phyloP scores from a whole-genome alignment of 1,140 invertebrate species.

The Dinothrombium tinctorium region DNA sequence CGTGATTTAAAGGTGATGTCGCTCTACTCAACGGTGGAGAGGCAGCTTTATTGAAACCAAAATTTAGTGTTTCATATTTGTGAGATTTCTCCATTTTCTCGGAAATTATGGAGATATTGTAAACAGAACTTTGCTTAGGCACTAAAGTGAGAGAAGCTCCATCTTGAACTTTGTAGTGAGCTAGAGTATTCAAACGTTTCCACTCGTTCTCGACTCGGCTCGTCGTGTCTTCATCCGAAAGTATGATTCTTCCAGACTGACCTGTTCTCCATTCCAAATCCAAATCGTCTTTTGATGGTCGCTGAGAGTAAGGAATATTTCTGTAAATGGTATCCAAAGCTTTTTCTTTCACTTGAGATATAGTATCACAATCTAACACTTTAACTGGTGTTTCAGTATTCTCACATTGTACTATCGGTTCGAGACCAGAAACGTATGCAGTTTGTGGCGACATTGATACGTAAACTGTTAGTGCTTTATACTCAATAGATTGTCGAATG shows the following conservation, averaged over 20 bases:
- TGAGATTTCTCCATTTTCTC: constrained; percentile 37
- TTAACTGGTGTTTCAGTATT: constrained; percentile 40
- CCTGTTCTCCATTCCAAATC: constrained; percentile 91
- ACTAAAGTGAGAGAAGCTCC: constrained; percentile 78
- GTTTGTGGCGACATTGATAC: constrained; percentile 31
- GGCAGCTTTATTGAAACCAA: constrained; percentile 19
- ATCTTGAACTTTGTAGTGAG: constrained; percentile 89
- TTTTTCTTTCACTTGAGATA: constrained; percentile 97
- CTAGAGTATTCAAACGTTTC: constrained; percentile 86
- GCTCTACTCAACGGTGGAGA: constrained; percentile 52
- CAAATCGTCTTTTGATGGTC: constrained; percentile 79
- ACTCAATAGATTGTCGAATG: constrained; percentile 88
- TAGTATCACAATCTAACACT: constrained; percentile 96
- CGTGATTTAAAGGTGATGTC: constrained; percentile 63
- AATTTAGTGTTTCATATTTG: constrained; percentile 55
- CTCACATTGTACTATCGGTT: constrained; percentile 32
- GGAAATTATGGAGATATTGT: constrained; percentile 80
- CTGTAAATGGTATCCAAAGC: constrained; percentile 90
- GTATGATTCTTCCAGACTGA: constrained; percentile 47
- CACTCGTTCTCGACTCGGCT: constrained; percentile 87
- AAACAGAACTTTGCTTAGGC: constrained; percentile 56
- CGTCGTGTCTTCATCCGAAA: constrained; percentile 90
- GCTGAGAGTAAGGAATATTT: constrained; percentile 79
- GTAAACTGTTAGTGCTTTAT: constrained; percentile 77
- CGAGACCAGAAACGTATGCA: constrained; percentile 48